phyloP scores from a whole-genome alignment of 2,888 invertebrate species.

The Flexamia atlantica region DNA sequence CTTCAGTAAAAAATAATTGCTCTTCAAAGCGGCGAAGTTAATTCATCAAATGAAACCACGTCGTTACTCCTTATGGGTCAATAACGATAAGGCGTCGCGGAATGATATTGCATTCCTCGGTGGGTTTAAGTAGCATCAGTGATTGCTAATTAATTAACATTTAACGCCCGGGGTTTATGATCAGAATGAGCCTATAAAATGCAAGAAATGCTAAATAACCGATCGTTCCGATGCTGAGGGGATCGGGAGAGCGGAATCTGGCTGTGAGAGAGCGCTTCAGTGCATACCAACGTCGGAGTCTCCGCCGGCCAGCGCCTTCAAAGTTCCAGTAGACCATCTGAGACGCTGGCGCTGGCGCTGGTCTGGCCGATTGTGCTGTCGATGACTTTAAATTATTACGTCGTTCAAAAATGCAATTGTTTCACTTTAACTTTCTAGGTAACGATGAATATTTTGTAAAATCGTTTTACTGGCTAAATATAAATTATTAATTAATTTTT shows the following conservation, averaged over 20 bases:
- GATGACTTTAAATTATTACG: too few species aligned
- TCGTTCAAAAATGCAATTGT: too few species aligned
- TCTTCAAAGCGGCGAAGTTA: too few species aligned
- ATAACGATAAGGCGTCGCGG: background rate
- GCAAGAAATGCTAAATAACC: conserved; percentile 29
- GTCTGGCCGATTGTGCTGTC: too few species aligned
- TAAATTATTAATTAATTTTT: too few species aligned
- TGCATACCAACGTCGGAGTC: conserved; percentile 31
- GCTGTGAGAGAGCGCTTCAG: conserved; percentile 29
- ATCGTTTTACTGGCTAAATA: too few species aligned
- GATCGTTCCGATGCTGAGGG: conserved; percentile 13
- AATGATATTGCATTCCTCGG: conserved; percentile 1
- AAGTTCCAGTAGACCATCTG: too few species aligned
- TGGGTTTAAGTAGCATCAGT: background rate
- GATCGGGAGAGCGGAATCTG: conserved; percentile 20
- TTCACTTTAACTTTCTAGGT: too few species aligned
- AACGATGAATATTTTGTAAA: too few species aligned
- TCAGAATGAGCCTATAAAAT: conserved; percentile 45
- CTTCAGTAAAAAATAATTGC: too few species aligned
- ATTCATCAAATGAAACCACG: background rate
- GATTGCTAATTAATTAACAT: conserved; percentile 24
- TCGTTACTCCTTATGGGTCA: background rate
- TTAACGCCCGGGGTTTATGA: conserved; percentile 26
- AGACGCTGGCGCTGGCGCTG: too few species aligned
- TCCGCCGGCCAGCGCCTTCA: background rate